Evolutionary conservation across 1,140 invertebrate species (phyloP).

Genomic region (Acromyrmex heyeri): DNA sequence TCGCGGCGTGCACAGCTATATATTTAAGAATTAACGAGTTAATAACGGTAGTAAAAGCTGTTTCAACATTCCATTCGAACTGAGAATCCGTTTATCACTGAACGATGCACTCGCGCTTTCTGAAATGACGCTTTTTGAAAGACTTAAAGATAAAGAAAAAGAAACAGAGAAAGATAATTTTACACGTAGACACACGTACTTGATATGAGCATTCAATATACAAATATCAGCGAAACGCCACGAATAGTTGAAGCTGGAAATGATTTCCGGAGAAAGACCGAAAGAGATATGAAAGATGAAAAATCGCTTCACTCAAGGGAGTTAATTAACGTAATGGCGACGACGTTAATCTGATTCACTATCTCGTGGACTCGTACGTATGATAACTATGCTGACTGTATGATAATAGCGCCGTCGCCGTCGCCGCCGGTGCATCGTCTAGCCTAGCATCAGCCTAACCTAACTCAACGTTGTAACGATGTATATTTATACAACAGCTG

Average conservation of each 20-base stretch:
- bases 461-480: slow-evolving; percentile 82
- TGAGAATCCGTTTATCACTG: slow-evolving; percentile 30
- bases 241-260: background rate
- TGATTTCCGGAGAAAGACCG: background rate
- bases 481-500: slow-evolving; percentile 84
- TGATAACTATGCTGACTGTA: slow-evolving; percentile 33
- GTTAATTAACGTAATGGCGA: slow-evolving; percentile 39
- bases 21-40: slow-evolving; percentile 39
- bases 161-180: slow-evolving; percentile 10
- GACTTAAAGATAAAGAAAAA: background rate
- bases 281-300: background rate
- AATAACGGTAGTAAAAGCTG: slow-evolving; percentile 6
- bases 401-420: slow-evolving; percentile 68
- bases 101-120: slow-evolving; percentile 23
- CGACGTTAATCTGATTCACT: background rate
- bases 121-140: background rate
- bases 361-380: slow-evolving; percentile 1
- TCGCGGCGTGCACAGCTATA: slow-evolving; percentile 3
- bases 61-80: slow-evolving; percentile 7
- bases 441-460: slow-evolving; percentile 78
- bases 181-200: background rate
- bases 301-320: slow-evolving; percentile 6
- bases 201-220: background rate
- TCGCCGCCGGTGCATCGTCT: slow-evolving; percentile 68
- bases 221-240: background rate